These are phyloP conservation scores for Lithophane socia DNA, from an alignment of 2,888 invertebrate genomes.

Conservation along the genomic window DNA sequence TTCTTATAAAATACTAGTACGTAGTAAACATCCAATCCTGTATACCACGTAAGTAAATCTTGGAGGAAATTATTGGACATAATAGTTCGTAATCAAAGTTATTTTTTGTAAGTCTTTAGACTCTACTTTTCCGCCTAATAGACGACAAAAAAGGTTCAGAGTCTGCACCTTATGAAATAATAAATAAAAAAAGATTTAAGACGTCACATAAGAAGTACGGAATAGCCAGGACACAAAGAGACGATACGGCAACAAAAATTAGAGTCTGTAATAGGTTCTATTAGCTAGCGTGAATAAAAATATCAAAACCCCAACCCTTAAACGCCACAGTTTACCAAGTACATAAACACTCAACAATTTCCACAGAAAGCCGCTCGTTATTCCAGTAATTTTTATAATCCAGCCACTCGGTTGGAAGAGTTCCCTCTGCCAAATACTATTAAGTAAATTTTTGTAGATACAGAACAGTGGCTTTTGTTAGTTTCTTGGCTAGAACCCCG, in stretches of 20 bases:
- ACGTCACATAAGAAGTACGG: too few species aligned
- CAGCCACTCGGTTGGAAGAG: slow-evolving; percentile 67
- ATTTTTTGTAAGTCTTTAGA: not conserved
- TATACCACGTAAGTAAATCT: slow-evolving; percentile 37
- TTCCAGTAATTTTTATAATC: slow-evolving; percentile 71
- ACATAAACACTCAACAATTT: slow-evolving; percentile 41
- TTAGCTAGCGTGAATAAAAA: not conserved
- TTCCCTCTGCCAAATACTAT: slow-evolving; percentile 80
- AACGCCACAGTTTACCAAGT: slow-evolving; percentile 32
- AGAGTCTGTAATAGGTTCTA: not conserved
- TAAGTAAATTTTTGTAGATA: slow-evolving; percentile 78
- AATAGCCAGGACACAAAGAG: not conserved
- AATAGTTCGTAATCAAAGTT: slow-evolving; percentile 33
- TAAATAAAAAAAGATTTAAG: not conserved
- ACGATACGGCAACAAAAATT: not conserved
- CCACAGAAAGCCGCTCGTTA: slow-evolving; percentile 49
- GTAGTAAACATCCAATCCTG: slow-evolving; percentile 50
- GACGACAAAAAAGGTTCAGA: too few species aligned
- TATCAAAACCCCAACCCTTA: not conserved
- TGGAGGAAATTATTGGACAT: slow-evolving; percentile 36
- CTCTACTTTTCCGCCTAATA: not conserved
- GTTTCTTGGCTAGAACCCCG: slow-evolving; percentile 76
- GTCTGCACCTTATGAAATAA: not conserved
- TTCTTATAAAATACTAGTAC: slow-evolving; percentile 42
- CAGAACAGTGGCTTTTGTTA: slow-evolving; percentile 76